Percentiles rank a stretch among this genome's conserved stretches.
phyloP scores from a whole-genome alignment of 2,113 vertebrate genomes.

The Platysternon megacephalum region DNA sequence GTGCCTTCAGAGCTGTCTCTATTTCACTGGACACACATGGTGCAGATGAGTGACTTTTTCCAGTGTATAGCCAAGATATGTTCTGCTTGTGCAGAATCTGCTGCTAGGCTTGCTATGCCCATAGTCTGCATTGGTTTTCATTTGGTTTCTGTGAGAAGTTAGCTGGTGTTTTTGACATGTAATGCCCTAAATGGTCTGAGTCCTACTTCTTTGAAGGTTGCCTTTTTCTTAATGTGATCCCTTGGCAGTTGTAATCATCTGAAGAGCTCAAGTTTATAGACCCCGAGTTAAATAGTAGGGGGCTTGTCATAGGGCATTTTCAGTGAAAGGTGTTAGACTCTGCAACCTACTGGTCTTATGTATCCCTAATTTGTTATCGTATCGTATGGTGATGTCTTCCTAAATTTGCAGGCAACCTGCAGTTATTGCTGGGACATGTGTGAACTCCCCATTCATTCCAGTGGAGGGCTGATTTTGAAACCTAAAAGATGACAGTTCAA shows the following conservation, averaged over 20 bases:
- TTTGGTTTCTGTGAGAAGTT: neutral
- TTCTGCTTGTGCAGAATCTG: neutral
- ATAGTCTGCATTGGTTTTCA: neutral
- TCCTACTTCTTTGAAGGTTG: neutral
- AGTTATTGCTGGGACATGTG: neutral
- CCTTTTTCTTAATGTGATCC: neutral
- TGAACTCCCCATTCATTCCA: neutral
- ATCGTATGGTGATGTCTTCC: neutral
- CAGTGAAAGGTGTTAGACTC: neutral
- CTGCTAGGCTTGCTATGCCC: too few species aligned
- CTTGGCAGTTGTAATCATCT: neutral
- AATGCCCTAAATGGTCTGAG: neutral
- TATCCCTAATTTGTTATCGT: neutral
- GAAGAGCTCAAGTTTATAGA: neutral
- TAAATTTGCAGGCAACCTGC: neutral
- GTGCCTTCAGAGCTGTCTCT: too few species aligned
- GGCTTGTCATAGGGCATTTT: neutral
- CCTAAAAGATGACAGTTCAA: too few species aligned
- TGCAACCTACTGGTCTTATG: neutral
- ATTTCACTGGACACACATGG: too few species aligned
- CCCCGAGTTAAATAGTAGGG: neutral
- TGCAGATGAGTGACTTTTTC: too few species aligned
- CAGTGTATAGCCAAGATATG: neutral
- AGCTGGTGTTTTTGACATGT: neutral
- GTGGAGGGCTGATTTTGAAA: neutral